Evolutionary conservation across 2,113 vertebrate species (phyloP).

Genomic region (Phyllopteryx taeniolatus): DNA sequence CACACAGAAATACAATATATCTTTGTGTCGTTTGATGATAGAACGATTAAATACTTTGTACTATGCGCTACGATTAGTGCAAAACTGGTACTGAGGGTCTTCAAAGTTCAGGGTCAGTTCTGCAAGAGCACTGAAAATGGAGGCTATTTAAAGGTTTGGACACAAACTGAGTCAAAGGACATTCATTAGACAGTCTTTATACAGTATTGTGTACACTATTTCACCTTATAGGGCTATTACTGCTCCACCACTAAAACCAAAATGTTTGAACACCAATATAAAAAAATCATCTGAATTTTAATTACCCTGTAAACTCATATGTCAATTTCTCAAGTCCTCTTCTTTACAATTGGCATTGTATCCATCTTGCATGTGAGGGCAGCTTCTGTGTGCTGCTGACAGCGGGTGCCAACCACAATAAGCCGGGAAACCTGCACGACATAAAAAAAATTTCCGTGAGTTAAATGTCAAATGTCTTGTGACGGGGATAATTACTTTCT

Average conservation of each 20-base stretch:
- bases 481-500: constrained; percentile 28
- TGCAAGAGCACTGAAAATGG: not conserved
- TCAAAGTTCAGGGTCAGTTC: not conserved
- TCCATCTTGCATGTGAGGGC: constrained; percentile 26
- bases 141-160: not conserved
- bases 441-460: constrained; percentile 46
- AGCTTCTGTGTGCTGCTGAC: constrained; percentile 35
- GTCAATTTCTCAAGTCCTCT: not conserved
- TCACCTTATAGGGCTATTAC: not conserved
- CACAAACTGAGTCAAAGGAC: not conserved
- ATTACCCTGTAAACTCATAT: no score
- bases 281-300: no score
- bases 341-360: constrained; percentile 6
- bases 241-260: not conserved
- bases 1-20: not conserved
- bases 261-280: not conserved
- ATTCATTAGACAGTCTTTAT: not conserved
- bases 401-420: constrained; percentile 43
- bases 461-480: constrained; percentile 29
- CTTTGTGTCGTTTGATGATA: constrained; percentile 4
- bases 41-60: not conserved
- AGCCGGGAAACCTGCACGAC: constrained; percentile 28
- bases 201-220: not conserved
- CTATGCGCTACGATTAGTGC: not conserved
- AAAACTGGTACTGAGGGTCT: not conserved